These are phyloP conservation scores for Oceanodroma leucorhoa DNA, from an alignment of 2,797 vertebrate genomes.

Conservation along the genomic window DNA sequence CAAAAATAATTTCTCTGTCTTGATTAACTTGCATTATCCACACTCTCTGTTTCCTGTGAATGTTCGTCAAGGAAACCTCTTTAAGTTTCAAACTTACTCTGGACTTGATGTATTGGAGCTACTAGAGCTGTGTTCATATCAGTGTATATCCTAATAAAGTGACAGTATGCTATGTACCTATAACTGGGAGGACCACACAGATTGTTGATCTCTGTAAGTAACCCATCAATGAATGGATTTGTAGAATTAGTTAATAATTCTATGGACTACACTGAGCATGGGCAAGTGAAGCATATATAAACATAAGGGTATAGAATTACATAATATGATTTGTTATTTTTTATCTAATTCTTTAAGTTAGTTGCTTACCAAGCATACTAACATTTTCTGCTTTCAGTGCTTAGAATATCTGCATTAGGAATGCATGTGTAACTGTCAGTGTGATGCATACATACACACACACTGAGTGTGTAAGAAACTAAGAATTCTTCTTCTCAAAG, in stretches of 20 bases:
- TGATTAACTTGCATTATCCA: not conserved
- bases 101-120: not conserved
- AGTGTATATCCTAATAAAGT: not conserved
- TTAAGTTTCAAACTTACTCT: not conserved
- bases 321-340: too few species aligned
- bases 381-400: not conserved
- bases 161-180: not conserved
- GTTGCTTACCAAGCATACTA: not conserved
- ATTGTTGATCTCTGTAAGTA: not conserved
- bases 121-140: not conserved
- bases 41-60: not conserved
- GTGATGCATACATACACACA: not conserved
- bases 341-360: not conserved
- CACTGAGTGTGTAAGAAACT: not conserved
- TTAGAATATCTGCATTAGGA: not conserved
- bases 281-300: not conserved
- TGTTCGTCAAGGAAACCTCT: not conserved
- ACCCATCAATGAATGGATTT: not conserved
- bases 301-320: not conserved
- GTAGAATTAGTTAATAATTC: not conserved
- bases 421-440: not conserved
- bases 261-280: not conserved
- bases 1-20: not conserved
- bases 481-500: not conserved
- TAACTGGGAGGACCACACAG: not conserved